Base-by-base conservation (phyloP, 2,113 vertebrate species). In the Centrocercus urophasianus region DNA sequence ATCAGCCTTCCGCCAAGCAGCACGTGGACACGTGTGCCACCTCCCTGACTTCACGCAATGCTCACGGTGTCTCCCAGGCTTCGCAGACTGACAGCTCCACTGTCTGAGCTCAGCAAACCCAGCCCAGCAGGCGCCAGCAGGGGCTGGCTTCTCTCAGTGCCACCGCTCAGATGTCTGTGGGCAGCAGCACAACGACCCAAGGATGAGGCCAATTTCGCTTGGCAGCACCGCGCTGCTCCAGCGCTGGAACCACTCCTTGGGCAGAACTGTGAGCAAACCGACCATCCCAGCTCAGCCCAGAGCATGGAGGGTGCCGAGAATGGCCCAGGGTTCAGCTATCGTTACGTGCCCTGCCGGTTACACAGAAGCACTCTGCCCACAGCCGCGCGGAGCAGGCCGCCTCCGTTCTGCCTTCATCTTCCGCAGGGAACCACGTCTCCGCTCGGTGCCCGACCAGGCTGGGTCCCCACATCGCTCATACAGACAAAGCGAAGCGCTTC, bases 61-160 rank as follows among this genome's bases (percentile, higher is more conserved):
- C 57, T 81, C 60, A 22, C 13, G 27, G 40, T 59, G 27, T 19
- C 67, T 48, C 90, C 50, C 78, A 19, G 52, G 61, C 28, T 50
- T 75, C 0, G 30, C 38, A 65, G 40, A 91, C 76, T 94, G 83
- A 86, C 91, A 93, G 73, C 73, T 40, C 38, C 66, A 88, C 88
- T 93, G 90, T 95, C 81, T 78, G 79, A 47, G 76, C 36, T 48
- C 40, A 67, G 72, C 74, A 70, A 84, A 93, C 87, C 74, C 77
- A 83, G 43, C 79, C 43, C n/a, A 81, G 75, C 56, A 90, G 83
- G 86, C 88, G 76, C 64, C 82, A 78, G 47, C 45, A 64, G 77
- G 71, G 83, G 81, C 86, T 88, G 89, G 17, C 59, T 78, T 65
- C 73, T 84, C 93, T 86, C 92, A 91, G 57, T 34, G 65, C 65